Percentiles rank a stretch among this genome's conserved stretches.
phyloP scores from a whole-genome alignment of 2,113 vertebrate species.

The Calypte anna region DNA sequence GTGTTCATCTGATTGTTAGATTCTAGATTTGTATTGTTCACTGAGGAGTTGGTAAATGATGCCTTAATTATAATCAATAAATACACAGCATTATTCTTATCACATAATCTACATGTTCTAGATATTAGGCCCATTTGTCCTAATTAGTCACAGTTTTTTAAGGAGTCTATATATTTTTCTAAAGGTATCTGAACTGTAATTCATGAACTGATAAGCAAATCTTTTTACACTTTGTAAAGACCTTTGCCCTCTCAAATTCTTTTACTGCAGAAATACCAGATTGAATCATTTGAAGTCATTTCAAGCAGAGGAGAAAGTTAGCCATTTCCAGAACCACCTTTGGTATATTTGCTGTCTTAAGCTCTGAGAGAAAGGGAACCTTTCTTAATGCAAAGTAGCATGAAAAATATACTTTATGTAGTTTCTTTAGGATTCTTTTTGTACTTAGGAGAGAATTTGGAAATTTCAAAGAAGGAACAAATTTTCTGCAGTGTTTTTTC shows the following conservation, averaged over 20 bases:
- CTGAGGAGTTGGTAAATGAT: background rate
- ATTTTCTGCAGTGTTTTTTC: background rate
- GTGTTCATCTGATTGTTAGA: background rate
- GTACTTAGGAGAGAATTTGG: background rate
- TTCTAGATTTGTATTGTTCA: background rate
- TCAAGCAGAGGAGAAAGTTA: constrained; percentile 22
- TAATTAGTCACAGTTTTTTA: constrained; percentile 69
- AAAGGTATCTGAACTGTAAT: constrained; percentile 54
- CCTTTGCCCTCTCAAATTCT: constrained; percentile 10
- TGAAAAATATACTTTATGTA: rapidly evolving
- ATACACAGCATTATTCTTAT: constrained; percentile 10
- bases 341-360: background rate
- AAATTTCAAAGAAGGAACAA: background rate
- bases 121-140: constrained; percentile 67
- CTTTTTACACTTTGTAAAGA: constrained; percentile 38
- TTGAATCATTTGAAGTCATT: constrained; percentile 54
- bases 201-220: constrained; percentile 55
- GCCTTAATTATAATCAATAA: constrained; percentile 37
- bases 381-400: background rate
- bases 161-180: constrained; percentile 64
- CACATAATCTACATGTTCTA: constrained; percentile 20
- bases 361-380: background rate
- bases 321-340: background rate
- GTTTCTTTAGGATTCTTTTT: background rate
- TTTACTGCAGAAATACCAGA: constrained; percentile 67